Conservation (phyloP, 2,797 vertebrate species). For the Cottoperca gobio region DNA sequence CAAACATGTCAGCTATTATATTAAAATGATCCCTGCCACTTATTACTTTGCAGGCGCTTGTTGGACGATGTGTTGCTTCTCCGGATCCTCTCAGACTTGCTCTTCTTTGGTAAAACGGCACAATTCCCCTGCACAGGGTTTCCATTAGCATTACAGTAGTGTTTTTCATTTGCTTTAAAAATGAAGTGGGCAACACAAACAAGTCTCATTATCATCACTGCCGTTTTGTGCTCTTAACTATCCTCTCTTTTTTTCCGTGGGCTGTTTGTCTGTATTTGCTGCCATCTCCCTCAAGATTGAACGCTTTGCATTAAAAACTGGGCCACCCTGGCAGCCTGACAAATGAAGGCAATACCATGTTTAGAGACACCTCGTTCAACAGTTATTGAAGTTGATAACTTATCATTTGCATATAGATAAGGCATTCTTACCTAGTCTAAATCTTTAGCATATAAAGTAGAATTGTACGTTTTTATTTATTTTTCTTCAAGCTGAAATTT, state of each 20-base stretch:
- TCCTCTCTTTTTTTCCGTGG: slow-evolving; percentile 43
- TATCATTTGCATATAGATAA: slow-evolving; percentile 89
- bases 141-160: slow-evolving; percentile 72
- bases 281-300: slow-evolving; percentile 76
- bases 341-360: slow-evolving; percentile 82
- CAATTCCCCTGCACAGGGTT: slow-evolving; percentile 47
- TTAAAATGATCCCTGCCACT: slow-evolving; percentile 32
- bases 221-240: slow-evolving; percentile 62
- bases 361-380: slow-evolving; percentile 80
- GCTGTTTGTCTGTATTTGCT: slow-evolving; percentile 77
- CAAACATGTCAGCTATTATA: slow-evolving; percentile 60
- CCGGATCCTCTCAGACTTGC: slow-evolving; percentile 36
- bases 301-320: slow-evolving; percentile 77
- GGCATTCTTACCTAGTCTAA: slow-evolving; percentile 80
- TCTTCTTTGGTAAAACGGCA: slow-evolving; percentile 34
- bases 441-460: slow-evolving; percentile 86
- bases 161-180: slow-evolving; percentile 68
- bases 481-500: slow-evolving; percentile 62
- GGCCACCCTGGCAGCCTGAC: slow-evolving; percentile 78
- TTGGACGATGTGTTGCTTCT: slow-evolving; percentile 23
- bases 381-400: slow-evolving; percentile 86
- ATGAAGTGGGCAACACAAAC: slow-evolving; percentile 71
- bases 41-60: slow-evolving; percentile 20
- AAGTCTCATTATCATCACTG: slow-evolving; percentile 67
- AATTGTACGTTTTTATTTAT: slow-evolving; percentile 55